Conservation (phyloP, 2,888 invertebrate species). For the Halocaridina rubra region DNA sequence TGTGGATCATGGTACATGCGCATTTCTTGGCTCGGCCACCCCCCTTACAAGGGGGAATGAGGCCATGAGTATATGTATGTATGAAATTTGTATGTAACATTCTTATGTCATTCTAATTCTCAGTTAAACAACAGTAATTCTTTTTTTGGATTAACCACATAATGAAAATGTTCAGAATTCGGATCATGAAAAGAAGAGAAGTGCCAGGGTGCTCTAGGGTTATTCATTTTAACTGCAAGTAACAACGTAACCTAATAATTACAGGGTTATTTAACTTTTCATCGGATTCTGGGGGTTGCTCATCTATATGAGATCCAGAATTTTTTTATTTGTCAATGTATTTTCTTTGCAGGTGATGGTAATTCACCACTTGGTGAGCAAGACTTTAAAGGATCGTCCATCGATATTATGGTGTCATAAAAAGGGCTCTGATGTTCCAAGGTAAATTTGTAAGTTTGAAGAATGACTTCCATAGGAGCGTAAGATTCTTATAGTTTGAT, state of each 20-base stretch:
- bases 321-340: background rate
- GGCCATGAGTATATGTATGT: no score
- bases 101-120: no score
- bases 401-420: constrained; percentile 99
- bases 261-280: background rate
- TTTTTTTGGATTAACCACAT: no score
- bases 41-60: no score
- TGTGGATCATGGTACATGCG: no score
- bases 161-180: background rate
- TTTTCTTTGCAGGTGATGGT: constrained; percentile 84
- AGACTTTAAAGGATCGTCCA: constrained; percentile 92
- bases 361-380: constrained; percentile 95
- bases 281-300: background rate
- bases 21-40: no score
- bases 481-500: no score
- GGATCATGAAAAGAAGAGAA: background rate
- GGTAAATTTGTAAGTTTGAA: no score
- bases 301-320: no score
- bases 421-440: constrained; percentile 74
- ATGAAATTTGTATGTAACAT: no score
- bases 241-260: background rate
- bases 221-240: background rate
- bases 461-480: no score
- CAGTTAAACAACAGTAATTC: no score
- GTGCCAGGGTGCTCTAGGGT: background rate